These are phyloP conservation scores for Poecilia wingei DNA, from an alignment of 2,797 vertebrate species.

Conservation along the genomic window DNA sequence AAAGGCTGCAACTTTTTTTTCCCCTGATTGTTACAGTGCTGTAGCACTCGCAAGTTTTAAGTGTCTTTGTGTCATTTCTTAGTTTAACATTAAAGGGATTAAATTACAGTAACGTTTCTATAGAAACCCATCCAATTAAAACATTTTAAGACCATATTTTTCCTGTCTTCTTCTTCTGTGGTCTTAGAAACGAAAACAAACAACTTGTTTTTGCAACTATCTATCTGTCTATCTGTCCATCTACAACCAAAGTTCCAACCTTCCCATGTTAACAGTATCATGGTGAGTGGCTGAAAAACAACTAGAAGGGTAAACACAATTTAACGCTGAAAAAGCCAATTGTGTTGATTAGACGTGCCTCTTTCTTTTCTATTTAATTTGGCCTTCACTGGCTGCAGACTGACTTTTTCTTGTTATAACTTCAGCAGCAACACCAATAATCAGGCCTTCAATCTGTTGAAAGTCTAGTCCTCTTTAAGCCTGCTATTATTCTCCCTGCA, in stretches of 20 bases:
- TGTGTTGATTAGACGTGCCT: conserved; percentile 38
- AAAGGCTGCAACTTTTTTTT: background rate
- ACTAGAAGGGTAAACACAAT: conserved; percentile 36
- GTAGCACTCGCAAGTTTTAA: background rate
- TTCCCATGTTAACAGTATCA: conserved; percentile 27
- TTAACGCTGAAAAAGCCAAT: conserved; percentile 22
- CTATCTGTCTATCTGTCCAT: no score
- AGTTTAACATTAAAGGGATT: background rate
- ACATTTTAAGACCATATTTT: background rate
- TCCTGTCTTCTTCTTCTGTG: background rate
- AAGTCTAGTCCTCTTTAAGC: conserved; percentile 14
- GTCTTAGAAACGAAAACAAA: background rate
- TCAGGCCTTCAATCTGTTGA: conserved; percentile 4
- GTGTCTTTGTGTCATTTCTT: background rate
- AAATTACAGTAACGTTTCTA: background rate
- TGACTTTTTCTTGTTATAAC: background rate
- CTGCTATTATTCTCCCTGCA: conserved; percentile 13
- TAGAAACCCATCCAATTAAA: background rate
- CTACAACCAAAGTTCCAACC: background rate
- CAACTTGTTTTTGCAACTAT: background rate
- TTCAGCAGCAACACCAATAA: conserved; percentile 17
- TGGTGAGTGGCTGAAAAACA: conserved; percentile 14
- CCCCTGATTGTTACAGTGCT: background rate
- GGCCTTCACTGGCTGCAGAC: background rate
- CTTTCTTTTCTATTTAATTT: conserved; percentile 35